Evolutionary conservation across 2,797 vertebrate genomes (phyloP), one percentile per base, ranked within the genome.

Genomic region (Urophycis tenuis): DNA sequence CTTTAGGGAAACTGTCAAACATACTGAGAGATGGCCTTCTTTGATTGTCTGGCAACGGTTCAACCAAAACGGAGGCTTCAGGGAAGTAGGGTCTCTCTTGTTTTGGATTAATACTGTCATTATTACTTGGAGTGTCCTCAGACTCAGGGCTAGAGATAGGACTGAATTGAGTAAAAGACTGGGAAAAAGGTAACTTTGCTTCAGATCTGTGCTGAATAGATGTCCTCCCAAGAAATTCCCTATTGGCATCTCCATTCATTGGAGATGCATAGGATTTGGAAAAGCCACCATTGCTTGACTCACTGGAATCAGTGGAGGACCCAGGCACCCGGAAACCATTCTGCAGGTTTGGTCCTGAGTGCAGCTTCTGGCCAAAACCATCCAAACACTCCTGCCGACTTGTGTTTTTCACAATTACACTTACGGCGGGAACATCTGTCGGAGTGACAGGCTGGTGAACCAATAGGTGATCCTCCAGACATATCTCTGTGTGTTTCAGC

Each of bases 391-490:
- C 96, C 87, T 97, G 96, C 14, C 94, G 94, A 84, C 94, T 96
- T 0, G 95, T 97, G 90, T 99, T 99, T 92, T 99, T 99, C 77
- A 98, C 97, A 35, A 98, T 98, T 74, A 98, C 97, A 79, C 97
- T 98, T 80, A 98, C 96, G 9, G 88, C 94, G 0, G 97, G 97
- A 0, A 93, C 83, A 77, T 98, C 97, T 11, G 92, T 84, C 31
- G 93, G 75, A 67, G 60, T 67, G 67, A 89, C 88, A n/a, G 93
- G 84, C 77, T 94, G 95, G 78, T 93, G 90, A 77, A 91, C 84
- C 79, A 95, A 85, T 39, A 95, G 89, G 70, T 95, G 89, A 75
- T 97, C 95, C 73, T 96, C 96, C 33, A 96, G 90, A 83, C 96
- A 95, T 78, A 97, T 92, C 75, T 92, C 95, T 0, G 94, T 76